Base-by-base conservation (phyloP, 2,888 invertebrate genomes). In the Ophion costatus region DNA sequence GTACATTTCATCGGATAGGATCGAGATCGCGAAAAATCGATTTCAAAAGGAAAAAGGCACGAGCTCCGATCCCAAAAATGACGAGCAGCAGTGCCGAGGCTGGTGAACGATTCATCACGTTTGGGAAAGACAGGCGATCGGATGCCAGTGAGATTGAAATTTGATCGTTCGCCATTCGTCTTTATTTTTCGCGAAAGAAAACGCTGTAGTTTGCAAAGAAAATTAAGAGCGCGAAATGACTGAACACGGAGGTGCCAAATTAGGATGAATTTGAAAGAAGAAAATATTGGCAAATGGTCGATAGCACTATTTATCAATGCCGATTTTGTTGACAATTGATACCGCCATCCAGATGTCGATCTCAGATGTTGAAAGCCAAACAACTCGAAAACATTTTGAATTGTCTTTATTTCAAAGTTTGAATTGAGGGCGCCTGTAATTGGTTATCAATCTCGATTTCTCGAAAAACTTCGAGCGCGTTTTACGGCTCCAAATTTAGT, bases 111-210 rank as follows among this genome's bases (percentile, higher is more conserved):
- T 69, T 57, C 29, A 64, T 76, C 1, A 57, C 38, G 10, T 42
- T 74, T 38, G 73, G 82, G 9, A 76, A 61, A 11, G 66, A 33
- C 29, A 77, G 64, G 63, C 76, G 66, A 33, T 82, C 80, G 24
- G 64, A 83, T 14, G 87, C 80, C 24, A 87, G 87, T 83, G 90
- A 89, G n/a, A 87, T 88, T 24, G 88, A 90, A 83, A 88, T 87
- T 80, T 86, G 38, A 86, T 42, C 57, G 29, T 5, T 24, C 22
- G 33, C n/a, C 24, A 9, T 61, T 33, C 9, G 14, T n/a, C 64
- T 59, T 22, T 4, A 17, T 42, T 42, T 66, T 66, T 51, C 73
- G 24, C 59, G n/a, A 11, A 63, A 29, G 59, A 63, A 61, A 24
- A 57, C 51, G 24, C 11, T 20, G 29, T 51, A 3, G 3, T 11